Evolutionary conservation across 2,113 vertebrate genomes (phyloP), one percentile per base, ranked within the genome.

Genomic region (Dendropsophus ebraccatus): DNA sequence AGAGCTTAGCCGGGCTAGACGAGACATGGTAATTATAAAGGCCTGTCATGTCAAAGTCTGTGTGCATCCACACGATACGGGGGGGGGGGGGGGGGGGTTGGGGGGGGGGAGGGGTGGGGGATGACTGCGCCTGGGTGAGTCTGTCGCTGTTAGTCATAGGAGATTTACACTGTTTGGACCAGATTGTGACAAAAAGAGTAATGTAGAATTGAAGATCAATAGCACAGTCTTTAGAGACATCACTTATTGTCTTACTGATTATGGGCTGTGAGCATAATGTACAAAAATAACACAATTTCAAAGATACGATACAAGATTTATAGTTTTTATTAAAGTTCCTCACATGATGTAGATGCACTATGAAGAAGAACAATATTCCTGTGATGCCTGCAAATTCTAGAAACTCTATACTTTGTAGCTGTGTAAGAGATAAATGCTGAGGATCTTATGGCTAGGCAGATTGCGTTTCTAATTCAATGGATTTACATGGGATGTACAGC

Each of bases 181-280:
- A 52, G 30, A 86, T 47, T 30, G n/a, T 72, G 62, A 73, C 35
- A 73, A 72, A 56, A 58, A 17, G 32, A 41, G 35, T 79, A 79
- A 79, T 69, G 75, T 25, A n/a, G 62, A 80, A 80, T 41, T 23
- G 16, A 60, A 72, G 60, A 86, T 86, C 76, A 72, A 86, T 80
- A 81, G 1, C 17, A 69, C 8, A 41, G 41, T 41, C 41, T 41
- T 41, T 41, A 8, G 50, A 58, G 23, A 16, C 49, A 86, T 80
- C 14, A 60, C 73, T 79, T 47, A 12, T 80, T 41, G 35, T 23
- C 28, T 80, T 47, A 14, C 60, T 70, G 19, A 84, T 75, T 76
- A 76, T 56, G 35, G 35, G 16, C 50, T 28, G 56, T 7, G 25
- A 72, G 19, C 19, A 54, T 72, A 54, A 54, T 62, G 16, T 67